These are phyloP conservation scores for Cliona cf. orientalis DNA, from an alignment of 37 sponge, comb jelly and placozoan genomes.

Conservation along the genomic window DNA sequence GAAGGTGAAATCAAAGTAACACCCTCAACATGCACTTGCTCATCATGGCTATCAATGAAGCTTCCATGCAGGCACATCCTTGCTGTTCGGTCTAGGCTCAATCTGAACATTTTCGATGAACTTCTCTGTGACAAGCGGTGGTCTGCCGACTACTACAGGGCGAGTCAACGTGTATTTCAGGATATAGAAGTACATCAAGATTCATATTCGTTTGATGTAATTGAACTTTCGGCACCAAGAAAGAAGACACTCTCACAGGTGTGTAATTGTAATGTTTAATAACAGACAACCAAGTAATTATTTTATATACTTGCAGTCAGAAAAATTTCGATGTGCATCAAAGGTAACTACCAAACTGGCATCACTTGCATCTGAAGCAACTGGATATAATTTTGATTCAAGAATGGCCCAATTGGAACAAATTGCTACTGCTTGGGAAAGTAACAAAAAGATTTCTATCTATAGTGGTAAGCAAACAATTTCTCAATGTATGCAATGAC, in stretches of 20 bases:
- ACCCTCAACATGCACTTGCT: slow-evolving; percentile 9
- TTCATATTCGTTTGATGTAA: neutral
- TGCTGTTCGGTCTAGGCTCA: slow-evolving; percentile 19
- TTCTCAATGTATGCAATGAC: too few species aligned
- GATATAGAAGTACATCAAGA: neutral
- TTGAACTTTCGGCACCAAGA: neutral
- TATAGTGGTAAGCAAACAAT: too few species aligned
- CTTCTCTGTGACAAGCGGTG: slow-evolving; percentile 36
- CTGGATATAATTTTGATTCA: neutral
- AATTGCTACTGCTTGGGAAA: neutral
- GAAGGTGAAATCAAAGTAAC: slow-evolving; percentile 18
- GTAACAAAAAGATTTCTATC: too few species aligned
- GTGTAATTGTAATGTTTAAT: neutral
- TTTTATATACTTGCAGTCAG: neutral
- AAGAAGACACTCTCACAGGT: slow-evolving; percentile 34
- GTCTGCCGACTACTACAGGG: slow-evolving; percentile 35
- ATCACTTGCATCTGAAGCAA: slow-evolving; percentile 3
- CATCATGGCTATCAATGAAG: slow-evolving; percentile 32
- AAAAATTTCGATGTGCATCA: slow-evolving; percentile 31
- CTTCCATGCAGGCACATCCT: slow-evolving; percentile 55
- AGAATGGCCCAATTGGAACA: neutral
- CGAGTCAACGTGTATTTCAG: slow-evolving; percentile 19
- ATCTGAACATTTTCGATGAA: slow-evolving; percentile 29
- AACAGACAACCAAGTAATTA: neutral
- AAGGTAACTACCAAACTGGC: slow-evolving; percentile 26